Evolutionary conservation across 2,113 vertebrate genomes (phyloP), one percentile per base, ranked within the genome.

Genomic region (Leuciscus idus): DNA sequence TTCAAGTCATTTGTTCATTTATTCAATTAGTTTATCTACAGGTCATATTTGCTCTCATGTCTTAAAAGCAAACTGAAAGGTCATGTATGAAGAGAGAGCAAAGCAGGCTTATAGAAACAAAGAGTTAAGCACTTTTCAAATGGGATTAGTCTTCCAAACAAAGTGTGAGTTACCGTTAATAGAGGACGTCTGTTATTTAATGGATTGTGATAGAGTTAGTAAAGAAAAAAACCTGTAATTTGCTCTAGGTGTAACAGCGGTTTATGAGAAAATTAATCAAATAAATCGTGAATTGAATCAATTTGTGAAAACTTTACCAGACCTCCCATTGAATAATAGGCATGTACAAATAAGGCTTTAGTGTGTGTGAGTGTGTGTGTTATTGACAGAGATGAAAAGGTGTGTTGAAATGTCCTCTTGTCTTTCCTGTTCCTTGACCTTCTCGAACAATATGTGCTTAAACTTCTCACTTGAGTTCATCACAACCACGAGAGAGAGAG

Each of bases 391-490:
- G 86, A 70, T 84, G 33, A 84, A 73, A 43, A 84, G 50, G 57
- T 84, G 78, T 48, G 83, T 75, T 66, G 33, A 70, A 81, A 77
- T 55, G 52, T 84, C 33, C 70, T 55, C 39, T 80, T 81, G 59
- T 83, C 66, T 28, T 89, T 87, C 86, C 84, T 80, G 74, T 85
- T 88, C 84, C 87, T 77, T 87, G 80, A 86, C 84, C 85, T 87
- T 75, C 50, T 74, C 43, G 79, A 85, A 83, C 88, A 89, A 91
- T 78, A 89, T 89, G 87, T 88, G 85, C 93, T 91, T 92, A 92
- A 93, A 93, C 93, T 89, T 93, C 93, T 93, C 94, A 94, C 94
- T 86, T 76, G 93, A 93, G 90, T 94, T 93, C 95, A 91, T 89
- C 94, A 81, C 68, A 83, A 70, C 50, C 73, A 52, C 48, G 11